Conservation (phyloP, 37 sponge, comb jelly and placozoan genomes). For the Cladorhizidae sp. region DNA sequence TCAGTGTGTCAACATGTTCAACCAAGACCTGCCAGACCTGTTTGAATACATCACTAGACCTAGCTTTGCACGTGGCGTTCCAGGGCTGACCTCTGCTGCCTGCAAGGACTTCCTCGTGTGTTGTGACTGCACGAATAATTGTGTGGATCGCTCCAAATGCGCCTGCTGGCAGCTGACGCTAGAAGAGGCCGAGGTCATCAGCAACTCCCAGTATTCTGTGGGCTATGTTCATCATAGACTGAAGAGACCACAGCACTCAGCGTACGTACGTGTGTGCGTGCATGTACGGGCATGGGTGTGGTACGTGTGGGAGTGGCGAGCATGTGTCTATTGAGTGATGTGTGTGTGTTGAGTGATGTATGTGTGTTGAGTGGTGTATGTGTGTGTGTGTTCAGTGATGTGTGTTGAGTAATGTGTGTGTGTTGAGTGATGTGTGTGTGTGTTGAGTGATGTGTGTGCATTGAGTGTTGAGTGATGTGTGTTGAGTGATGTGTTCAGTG, state of each 20-base stretch:
- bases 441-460: too few relatives aligned
- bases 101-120: constrained; percentile 56
- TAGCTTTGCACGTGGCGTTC: constrained; percentile 29
- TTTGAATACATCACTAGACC: constrained; percentile 63
- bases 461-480: too few relatives aligned
- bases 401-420: too few relatives aligned
- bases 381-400: too few relatives aligned
- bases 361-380: too few relatives aligned
- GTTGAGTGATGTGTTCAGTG: too few relatives aligned
- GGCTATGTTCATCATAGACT: constrained; percentile 42
- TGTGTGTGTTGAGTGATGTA: too few relatives aligned
- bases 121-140: constrained; percentile 71
- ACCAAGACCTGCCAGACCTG: constrained; percentile 13
- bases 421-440: too few relatives aligned
- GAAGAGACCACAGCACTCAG: constrained; percentile 53
- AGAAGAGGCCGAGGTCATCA: constrained; percentile 41
- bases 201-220: constrained; percentile 7
- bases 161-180: constrained; percentile 69
- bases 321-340: too few relatives aligned
- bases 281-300: too few relatives aligned
- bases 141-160: constrained; percentile 53
- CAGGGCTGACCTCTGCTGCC: constrained; percentile 9
- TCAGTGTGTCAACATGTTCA: constrained; percentile 56
- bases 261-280: constrained; percentile 8
- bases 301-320: too few relatives aligned